Evolutionary conservation across 2,797 vertebrate species (phyloP).

Genomic region (Leucoraja ocellata): DNA sequence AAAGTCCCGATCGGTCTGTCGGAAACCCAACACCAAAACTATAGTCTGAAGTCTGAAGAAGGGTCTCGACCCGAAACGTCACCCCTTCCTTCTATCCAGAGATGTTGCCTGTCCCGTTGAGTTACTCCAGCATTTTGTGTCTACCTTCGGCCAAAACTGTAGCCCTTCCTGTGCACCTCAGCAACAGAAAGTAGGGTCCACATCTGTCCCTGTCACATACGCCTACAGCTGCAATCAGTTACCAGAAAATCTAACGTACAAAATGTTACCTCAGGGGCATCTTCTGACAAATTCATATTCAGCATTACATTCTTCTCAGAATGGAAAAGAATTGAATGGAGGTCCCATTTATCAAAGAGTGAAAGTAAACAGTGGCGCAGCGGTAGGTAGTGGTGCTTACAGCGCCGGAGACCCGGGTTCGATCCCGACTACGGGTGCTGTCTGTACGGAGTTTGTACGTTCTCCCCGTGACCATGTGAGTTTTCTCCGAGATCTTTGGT

Average conservation of each 20-base stretch:
- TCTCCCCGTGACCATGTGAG: too few relatives aligned
- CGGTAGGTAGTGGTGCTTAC: too few relatives aligned
- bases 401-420: too few relatives aligned
- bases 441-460: too few relatives aligned
- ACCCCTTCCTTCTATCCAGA: too few relatives aligned
- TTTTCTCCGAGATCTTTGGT: too few relatives aligned
- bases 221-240: neutral
- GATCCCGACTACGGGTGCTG: too few relatives aligned
- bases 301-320: neutral
- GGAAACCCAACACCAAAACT: neutral
- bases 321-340: neutral
- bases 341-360: neutral
- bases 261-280: neutral
- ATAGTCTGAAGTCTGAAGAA: too few relatives aligned
- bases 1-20: neutral
- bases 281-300: neutral
- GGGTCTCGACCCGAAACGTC: too few relatives aligned
- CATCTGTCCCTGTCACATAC: neutral
- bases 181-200: neutral
- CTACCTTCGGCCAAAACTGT: neutral
- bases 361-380: neutral
- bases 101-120: too few relatives aligned
- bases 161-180: neutral
- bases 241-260: neutral
- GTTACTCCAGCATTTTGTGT: too few relatives aligned